phyloP scores from a whole-genome alignment of 1,140 invertebrate species.

The Aphelinus atriplicis region DNA sequence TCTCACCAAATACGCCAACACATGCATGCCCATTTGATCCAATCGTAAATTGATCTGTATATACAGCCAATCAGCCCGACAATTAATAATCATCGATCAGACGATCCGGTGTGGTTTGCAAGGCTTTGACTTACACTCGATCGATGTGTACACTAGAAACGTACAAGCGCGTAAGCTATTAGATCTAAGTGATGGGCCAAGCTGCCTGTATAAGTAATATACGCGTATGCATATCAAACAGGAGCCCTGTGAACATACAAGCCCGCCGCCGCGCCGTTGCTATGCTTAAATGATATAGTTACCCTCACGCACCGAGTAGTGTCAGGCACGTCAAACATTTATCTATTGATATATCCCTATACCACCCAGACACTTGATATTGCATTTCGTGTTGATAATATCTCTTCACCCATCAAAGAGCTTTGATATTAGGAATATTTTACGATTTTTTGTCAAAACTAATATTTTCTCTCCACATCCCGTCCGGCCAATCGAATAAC shows the following conservation, averaged over 20 bases:
- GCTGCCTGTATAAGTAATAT: slow-evolving; percentile 30
- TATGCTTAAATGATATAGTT: slow-evolving; percentile 20
- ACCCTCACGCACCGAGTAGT: not conserved
- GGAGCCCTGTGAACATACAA: slow-evolving; percentile 1
- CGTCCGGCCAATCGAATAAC: too few species aligned
- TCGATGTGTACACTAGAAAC: slow-evolving; percentile 16
- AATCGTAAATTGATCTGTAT: too few species aligned
- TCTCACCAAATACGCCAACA: too few species aligned
- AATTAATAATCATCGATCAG: slow-evolving; percentile 37
- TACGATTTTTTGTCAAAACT: too few species aligned
- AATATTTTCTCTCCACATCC: too few species aligned
- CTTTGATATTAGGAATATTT: too few species aligned
- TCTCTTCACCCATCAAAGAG: too few species aligned
- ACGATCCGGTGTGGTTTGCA: not conserved
- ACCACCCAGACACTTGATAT: too few species aligned
- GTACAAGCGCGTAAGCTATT: slow-evolving; percentile 10
- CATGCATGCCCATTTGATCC: too few species aligned
- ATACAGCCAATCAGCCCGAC: not conserved
- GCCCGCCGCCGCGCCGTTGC: not conserved
- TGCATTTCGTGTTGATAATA: too few species aligned
- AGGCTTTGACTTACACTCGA: not conserved
- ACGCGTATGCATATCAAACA: slow-evolving; percentile 30
- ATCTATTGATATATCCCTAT: not conserved
- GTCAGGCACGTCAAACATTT: slow-evolving; percentile 19
- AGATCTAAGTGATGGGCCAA: slow-evolving; percentile 22